These are phyloP conservation scores for Bos taurus DNA, from an alignment of 2,113 vertebrate genomes.

Conservation along the genomic window ARS-UCD2.0 NC_037337.1:4116001-4116500, in stretches of 20 bases:
- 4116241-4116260: background rate
- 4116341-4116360: background rate
- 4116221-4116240: background rate
- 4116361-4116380: background rate
- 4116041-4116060: background rate
- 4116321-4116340: background rate
- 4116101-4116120: background rate
- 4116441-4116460: conserved; percentile 89
- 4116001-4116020: conserved; percentile 20
- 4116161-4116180: background rate
- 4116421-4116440: background rate
- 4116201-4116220: background rate
- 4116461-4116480: conserved; percentile 86
- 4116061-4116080: background rate
- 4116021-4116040: background rate
- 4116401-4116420: background rate
- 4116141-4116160: background rate
- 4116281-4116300: background rate
- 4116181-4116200: background rate
- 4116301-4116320: background rate
- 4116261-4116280: background rate
- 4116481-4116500: conserved; percentile 91
- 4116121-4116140: background rate
- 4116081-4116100: background rate
- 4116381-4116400: background rate